These are phyloP conservation scores for Pteronura brasiliensis DNA, from an alignment of 2,113 vertebrate species.

Conservation along the genomic window DNA sequence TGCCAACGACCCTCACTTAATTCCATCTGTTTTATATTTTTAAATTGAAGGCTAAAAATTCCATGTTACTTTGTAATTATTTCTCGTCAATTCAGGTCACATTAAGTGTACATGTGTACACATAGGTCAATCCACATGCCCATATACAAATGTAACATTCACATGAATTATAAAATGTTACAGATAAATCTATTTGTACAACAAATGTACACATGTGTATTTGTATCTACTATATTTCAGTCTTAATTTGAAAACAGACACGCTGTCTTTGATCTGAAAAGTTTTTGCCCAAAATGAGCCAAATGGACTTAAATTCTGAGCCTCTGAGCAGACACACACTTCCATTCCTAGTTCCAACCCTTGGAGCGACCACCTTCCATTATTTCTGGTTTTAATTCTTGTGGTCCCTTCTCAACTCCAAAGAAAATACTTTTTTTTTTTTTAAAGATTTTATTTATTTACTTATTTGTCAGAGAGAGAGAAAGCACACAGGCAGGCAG, in stretches of 20 bases:
- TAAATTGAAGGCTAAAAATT: conserved; percentile 27
- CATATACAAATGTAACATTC: not conserved
- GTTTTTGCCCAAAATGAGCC: not conserved
- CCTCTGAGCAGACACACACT: not conserved
- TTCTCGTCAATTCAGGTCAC: not conserved
- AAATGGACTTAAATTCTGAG: not conserved
- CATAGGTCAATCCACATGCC: not conserved
- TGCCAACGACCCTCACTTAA: not conserved
- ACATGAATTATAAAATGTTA: not conserved
- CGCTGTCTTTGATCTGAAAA: not conserved
- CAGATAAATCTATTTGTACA: conserved; percentile 27
- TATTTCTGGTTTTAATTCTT: not conserved
- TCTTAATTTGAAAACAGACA: not conserved
- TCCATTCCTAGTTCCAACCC: not conserved
- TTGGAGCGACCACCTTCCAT: not conserved
- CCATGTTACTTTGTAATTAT: not conserved
- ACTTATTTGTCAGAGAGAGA: too few species aligned
- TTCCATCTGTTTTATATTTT: conserved; percentile 15
- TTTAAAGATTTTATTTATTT: too few species aligned
- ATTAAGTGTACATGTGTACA: not conserved
- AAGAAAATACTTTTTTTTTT: not conserved
- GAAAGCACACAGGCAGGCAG: too few species aligned
- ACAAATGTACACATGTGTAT: not conserved
- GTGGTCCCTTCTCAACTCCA: not conserved
- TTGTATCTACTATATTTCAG: not conserved